Evolutionary conservation across 2,888 invertebrate species (phyloP).

Genomic region (Liodrosophila aerea): DNA sequence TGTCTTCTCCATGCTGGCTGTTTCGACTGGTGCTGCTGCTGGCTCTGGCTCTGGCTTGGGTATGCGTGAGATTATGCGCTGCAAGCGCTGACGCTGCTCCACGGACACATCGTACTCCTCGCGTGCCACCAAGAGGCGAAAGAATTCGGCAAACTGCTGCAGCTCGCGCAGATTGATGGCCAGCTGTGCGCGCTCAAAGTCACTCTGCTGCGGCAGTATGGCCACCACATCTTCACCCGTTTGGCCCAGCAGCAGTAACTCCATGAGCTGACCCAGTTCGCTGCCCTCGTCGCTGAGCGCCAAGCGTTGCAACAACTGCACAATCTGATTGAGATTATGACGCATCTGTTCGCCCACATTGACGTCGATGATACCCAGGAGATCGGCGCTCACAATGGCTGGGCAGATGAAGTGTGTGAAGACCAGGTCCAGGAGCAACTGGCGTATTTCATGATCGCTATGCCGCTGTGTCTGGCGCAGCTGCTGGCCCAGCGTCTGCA

Average conservation of each 20-base stretch:
- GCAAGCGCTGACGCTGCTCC: slow-evolving; percentile 83
- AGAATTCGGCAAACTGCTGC: slow-evolving; percentile 85
- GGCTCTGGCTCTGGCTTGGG: slow-evolving; percentile 68
- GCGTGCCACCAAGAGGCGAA: slow-evolving; percentile 83
- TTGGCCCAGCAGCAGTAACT: slow-evolving; percentile 85
- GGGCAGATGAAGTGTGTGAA: slow-evolving; percentile 97
- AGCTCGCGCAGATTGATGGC: slow-evolving; percentile 88
- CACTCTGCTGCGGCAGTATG: slow-evolving; percentile 83
- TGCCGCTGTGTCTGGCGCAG: slow-evolving; percentile 84
- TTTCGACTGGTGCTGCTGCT: neutral
- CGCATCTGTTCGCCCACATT: slow-evolving; percentile 95
- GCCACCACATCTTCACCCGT: slow-evolving; percentile 82
- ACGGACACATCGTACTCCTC: slow-evolving; percentile 77
- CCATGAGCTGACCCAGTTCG: slow-evolving; percentile 90
- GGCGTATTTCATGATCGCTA: slow-evolving; percentile 82
- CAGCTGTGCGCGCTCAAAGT: slow-evolving; percentile 86
- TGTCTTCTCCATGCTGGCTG: slow-evolving; percentile 21
- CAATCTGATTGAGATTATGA: slow-evolving; percentile 94
- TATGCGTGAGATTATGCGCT: slow-evolving; percentile 83
- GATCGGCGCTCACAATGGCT: slow-evolving; percentile 97
- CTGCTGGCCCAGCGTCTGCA: slow-evolving; percentile 91
- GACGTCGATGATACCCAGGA: slow-evolving; percentile 95
- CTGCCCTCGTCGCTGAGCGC: slow-evolving; percentile 90
- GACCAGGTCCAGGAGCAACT: slow-evolving; percentile 95
- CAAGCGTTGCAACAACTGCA: slow-evolving; percentile 95